phyloP scores from a whole-genome alignment of 2,888 invertebrate species.

The Drosophila hamatofila region DNA sequence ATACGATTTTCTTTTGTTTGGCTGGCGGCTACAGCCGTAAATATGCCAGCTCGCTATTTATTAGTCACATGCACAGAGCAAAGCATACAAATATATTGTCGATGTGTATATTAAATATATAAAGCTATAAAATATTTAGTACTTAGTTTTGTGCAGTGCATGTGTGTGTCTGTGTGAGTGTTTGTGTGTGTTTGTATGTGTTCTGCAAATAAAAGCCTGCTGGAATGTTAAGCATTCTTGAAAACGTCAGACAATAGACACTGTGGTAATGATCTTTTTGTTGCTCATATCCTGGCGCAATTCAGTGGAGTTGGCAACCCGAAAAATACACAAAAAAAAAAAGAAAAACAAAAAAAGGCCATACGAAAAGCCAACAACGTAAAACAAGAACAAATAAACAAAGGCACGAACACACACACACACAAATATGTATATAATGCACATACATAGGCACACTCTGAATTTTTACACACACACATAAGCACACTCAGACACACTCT shows the following conservation, averaged over 20 bases:
- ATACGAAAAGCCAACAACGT: not conserved
- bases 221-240: conserved; percentile 68
- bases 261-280: conserved; percentile 69
- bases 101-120: conserved; percentile 18
- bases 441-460: conserved; percentile 15
- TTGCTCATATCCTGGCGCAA: conserved; percentile 39
- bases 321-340: conserved; percentile 27
- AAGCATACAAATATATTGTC: not conserved
- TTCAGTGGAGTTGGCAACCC: conserved; percentile 13
- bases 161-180: not conserved
- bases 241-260: conserved; percentile 71
- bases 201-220: conserved; percentile 54
- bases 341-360: not conserved
- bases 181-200: conserved; percentile 6
- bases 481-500: conserved; percentile 4
- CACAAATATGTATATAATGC: not conserved
- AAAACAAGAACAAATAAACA: conserved; percentile 17
- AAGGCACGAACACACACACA: conserved; percentile 13
- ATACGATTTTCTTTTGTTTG: conserved; percentile 32
- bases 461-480: conserved; percentile 8
- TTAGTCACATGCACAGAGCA: conserved; percentile 19
- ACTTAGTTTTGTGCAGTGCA: conserved; percentile 58
- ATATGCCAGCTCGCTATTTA: conserved; percentile 37
- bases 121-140: conserved; percentile 73
- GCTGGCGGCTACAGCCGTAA: conserved; percentile 26